Conservation (phyloP, 2,888 invertebrate species). For the Ypsolopha sequella region DNA sequence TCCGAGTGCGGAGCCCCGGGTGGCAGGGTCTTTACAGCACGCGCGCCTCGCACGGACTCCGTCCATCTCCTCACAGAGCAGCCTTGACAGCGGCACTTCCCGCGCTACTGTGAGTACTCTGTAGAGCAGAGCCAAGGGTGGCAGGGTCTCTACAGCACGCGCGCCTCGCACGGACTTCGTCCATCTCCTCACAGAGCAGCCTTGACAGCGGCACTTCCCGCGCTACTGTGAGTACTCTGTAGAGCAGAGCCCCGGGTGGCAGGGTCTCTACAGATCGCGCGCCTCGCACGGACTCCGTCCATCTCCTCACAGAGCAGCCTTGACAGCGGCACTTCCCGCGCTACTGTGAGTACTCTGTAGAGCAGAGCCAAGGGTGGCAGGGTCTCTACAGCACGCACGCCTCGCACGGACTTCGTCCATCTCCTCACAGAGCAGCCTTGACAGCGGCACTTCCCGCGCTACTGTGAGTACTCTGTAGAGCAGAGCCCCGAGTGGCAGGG, state of each 20-base stretch:
- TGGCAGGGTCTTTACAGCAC: conserved; percentile 75
- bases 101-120: conserved; percentile 60
- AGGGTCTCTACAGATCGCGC: too few species aligned
- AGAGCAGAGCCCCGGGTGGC: conserved; percentile 15
- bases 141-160: too few species aligned
- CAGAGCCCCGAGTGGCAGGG: too few species aligned
- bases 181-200: conserved; percentile 87
- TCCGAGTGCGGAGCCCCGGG: conserved; percentile 64
- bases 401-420: conserved; percentile 84
- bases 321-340: conserved; percentile 79
- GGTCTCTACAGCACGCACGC: too few species aligned
- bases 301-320: conserved; percentile 89
- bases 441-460: conserved; percentile 77
- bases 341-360: conserved; percentile 38
- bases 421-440: conserved; percentile 87
- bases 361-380: too few species aligned
- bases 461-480: conserved; percentile 34
- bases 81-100: conserved; percentile 81
- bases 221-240: conserved; percentile 48
- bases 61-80: conserved; percentile 87
- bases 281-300: conserved; percentile 82
- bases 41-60: conserved; percentile 81
- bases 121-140: conserved; percentile 66
- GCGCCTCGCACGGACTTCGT: conserved; percentile 82
- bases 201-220: conserved; percentile 80